A percentile compares a stretch with the other conserved stretches of the same genome.
phyloP scores from a whole-genome alignment of 2,888 invertebrate species.

The Scaeva pyrastri region DNA sequence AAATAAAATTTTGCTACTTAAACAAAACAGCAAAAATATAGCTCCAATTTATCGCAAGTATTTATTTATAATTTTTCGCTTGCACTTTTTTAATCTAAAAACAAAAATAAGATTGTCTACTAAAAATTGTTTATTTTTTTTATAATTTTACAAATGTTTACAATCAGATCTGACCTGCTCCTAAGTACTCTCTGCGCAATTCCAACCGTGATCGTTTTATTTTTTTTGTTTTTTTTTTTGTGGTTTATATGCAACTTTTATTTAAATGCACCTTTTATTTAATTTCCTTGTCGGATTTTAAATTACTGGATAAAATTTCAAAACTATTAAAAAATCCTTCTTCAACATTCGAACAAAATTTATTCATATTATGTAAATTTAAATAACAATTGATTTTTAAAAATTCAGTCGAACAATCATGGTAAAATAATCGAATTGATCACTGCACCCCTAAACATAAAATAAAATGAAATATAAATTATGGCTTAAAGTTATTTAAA shows the following conservation, averaged over 20 bases:
- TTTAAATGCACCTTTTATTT: slow-evolving; percentile 53
- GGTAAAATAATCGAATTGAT: slow-evolving; percentile 78
- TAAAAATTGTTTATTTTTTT: slow-evolving; percentile 50
- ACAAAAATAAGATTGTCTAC: slow-evolving; percentile 80
- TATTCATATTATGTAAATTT: neutral
- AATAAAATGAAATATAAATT: slow-evolving; percentile 29
- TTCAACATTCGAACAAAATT: slow-evolving; percentile 38
- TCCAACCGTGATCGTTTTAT: slow-evolving; percentile 59
- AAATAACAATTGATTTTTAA: slow-evolving; percentile 1
- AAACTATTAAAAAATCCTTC: slow-evolving; percentile 25
- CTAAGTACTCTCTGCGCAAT: slow-evolving; percentile 75
- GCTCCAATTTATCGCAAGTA: slow-evolving; percentile 7
- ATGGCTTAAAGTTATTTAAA: slow-evolving; percentile 5
- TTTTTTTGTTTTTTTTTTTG: slow-evolving; percentile 20
- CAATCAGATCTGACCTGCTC: slow-evolving; percentile 75
- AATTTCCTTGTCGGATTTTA: slow-evolving; percentile 45
- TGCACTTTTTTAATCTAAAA: slow-evolving; percentile 77
- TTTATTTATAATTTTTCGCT: slow-evolving; percentile 19
- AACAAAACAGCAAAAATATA: neutral
- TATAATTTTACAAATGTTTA: slow-evolving; percentile 19
- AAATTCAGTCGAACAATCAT: slow-evolving; percentile 65
- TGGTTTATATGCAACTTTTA: neutral
- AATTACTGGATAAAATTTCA: slow-evolving; percentile 11
- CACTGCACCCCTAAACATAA: slow-evolving; percentile 77
- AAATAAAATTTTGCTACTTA: slow-evolving; percentile 10